Base-by-base conservation (phyloP, 2,888 invertebrate species). In the Masnerella sp. region DNA sequence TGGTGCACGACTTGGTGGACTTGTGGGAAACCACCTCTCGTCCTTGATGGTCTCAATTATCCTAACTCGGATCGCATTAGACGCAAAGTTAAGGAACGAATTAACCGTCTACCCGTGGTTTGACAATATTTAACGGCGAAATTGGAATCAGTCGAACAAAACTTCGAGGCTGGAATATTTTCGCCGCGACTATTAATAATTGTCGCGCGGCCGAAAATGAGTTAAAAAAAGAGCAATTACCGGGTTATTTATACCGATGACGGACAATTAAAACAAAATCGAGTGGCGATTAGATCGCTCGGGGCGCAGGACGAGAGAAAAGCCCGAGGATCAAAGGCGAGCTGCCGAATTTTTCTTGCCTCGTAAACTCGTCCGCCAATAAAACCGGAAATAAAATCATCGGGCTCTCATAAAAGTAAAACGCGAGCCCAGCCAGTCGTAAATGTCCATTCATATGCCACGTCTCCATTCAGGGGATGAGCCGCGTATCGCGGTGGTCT, bases 341-440 rank as follows among this genome's bases (percentile, higher is more conserved):
- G 47, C 45, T 49, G 74, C 80, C 81, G 80, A 83, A 82, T 82
- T 80, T 80, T 64, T 59, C 72, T 51, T 58, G 68, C 68, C 78
- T 81, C 80, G 71, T 83, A 83, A 84, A 84, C 67, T 74, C 75
- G 61, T 22, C 76, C 18, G 5, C 42, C 79, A 82, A 83, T 84
- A 85, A 85, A 86, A 82, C 81, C 79, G 74, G 72, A 81, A 83
- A 84, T 83, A 84, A 83, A 85, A 81, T 80, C 81, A 83, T 84
- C 79, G 15, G 11, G 40, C 43, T 59, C 59, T 59, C 74, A 52
- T 67, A 75, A 74, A 77, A 76, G 67, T 70, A 61, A 72, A 73
- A 61, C 56, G 68, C 68, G 69, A 75, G 79, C 79, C 77, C 76
- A 74, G 77, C 72, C 72, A 73, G 79, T 83, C 82, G 74, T 85